These are phyloP conservation scores for Callocephalon fimbriatum DNA, from an alignment of 2,113 vertebrate genomes.

Conservation along the genomic window DNA sequence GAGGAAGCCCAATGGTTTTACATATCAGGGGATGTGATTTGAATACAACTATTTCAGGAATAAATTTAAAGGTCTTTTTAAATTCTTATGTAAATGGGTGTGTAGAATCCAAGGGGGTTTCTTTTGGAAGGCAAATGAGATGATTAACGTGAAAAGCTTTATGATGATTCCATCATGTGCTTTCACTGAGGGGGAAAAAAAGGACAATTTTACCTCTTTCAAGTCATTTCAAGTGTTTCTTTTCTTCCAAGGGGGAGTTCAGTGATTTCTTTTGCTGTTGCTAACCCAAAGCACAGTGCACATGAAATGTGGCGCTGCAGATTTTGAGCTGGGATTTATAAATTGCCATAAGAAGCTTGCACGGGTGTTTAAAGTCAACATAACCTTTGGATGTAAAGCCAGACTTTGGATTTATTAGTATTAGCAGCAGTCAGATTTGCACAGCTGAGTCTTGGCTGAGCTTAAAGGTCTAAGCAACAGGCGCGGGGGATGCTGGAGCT, in stretches of 20 bases:
- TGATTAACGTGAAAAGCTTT: constrained; percentile 38
- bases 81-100: background rate
- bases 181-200: background rate
- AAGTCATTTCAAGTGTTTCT: background rate
- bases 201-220: background rate
- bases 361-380: background rate
- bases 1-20: background rate
- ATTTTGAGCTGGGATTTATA: background rate
- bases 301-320: background rate
- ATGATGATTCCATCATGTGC: background rate
- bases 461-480: background rate
- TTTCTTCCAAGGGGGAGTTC: background rate
- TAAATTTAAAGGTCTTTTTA: background rate
- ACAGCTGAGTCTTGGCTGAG: background rate
- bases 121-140: constrained; percentile 29
- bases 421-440: constrained; percentile 38
- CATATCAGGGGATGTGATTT: background rate
- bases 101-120: background rate
- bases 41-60: background rate
- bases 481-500: background rate
- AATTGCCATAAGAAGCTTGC: constrained; percentile 29
- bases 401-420: constrained; percentile 1
- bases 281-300: background rate
- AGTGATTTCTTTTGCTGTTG: background rate
- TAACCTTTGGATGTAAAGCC: constrained; percentile 28